Evolutionary conservation across 64 coral and sea anemone genomes (phyloP), one percentile per base, ranked within the genome.

Genomic region (Platygyra sinensis): DNA sequence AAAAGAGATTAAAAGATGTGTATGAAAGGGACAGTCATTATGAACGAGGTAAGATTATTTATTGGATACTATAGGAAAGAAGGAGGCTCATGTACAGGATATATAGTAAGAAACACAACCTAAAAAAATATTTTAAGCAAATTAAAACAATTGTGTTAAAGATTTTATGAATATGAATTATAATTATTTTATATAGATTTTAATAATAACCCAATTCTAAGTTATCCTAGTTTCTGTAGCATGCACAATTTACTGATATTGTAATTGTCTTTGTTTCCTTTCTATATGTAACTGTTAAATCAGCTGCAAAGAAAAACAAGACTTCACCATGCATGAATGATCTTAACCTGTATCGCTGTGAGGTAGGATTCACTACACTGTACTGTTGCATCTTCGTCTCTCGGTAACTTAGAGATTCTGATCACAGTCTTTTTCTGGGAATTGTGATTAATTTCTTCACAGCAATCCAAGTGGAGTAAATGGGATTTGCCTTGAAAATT

Each of bases 1-100:
- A 87, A 25, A 75, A 87, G 38, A 86, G 90, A 86, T 32, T 92
- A 22, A 73, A 79, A 28, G 82, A 92, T 60, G 17, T 92, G 11
- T 72, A 92, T 67, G 31, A 62, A 33, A 86, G 36, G 30, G 81
- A 85, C 63, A 85, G 60, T 71, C 81, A 65, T 10, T 42, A 63
- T 54, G 38, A 78, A 30, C 62, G 15, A 78, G 22, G 24, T n/a
- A 24, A n/a, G 60, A 61, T 52, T 25, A 78, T 63, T 62, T 49
- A 54, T 10, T 59, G 25, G 24, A 50, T 30, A 19, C 51, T 52
- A 38, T n/a, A 24, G 27, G 42, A 80, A 80, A 17, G 15, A 20
- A 17, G 14, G 13, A 33, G 24, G 24, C 2, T 3, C 31, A 15
- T 49, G 46, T 4, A 25, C 17, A 80, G 52, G 33, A 36, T 36